Base-by-base conservation (phyloP, 2,888 invertebrate species). In the Ferrisia virgata region DNA sequence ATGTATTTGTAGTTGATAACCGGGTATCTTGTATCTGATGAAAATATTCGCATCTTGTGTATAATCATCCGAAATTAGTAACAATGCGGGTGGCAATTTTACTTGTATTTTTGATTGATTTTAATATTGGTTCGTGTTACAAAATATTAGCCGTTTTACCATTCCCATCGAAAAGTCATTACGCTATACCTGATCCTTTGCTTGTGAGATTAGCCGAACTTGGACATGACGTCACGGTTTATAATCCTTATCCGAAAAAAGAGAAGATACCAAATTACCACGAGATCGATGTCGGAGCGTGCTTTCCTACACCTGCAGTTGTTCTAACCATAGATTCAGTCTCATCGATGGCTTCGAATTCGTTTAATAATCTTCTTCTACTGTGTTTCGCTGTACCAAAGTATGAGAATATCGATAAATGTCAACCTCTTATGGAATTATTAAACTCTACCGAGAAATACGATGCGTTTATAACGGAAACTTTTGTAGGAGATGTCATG, bases 91-190 rank as follows among this genome's bases (percentile, higher is more conserved):
- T 28, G 31, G 1, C 28, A 15, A 15, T 64, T 64, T 64, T 76
- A 36, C 28, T 76, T 0, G 36, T 36, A 9, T 76, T 76, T 18
- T 36, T 36, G 72, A 36, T 33, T n/a, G 33, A 36, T 13, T 18
- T 76, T 9, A 22, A 18, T 22, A 0, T 36, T 2, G 36, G 36
- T 9, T n/a, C 25, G 6, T 33, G 72, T 28, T 58, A 58, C n/a
- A 64, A 80, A 25, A 85, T 86, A 40, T 78, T 86, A 36, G 85
- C 83, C 11, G 79, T 86, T 43, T 85, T 85, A 13, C 85, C 85
- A n/a, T 85, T 84, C n/a, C 72, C 69, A 4, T 79, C 84, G 33
- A 83, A 81, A 58, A 86, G 85, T n/a, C 85, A 86, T 79, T 85
- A 85, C 31, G 33, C 40, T 11, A 43, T 86, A n/a, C 82, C 85